phyloP scores from a whole-genome alignment of 2,113 vertebrate genomes.

The Argyrosomus japonicus region DNA sequence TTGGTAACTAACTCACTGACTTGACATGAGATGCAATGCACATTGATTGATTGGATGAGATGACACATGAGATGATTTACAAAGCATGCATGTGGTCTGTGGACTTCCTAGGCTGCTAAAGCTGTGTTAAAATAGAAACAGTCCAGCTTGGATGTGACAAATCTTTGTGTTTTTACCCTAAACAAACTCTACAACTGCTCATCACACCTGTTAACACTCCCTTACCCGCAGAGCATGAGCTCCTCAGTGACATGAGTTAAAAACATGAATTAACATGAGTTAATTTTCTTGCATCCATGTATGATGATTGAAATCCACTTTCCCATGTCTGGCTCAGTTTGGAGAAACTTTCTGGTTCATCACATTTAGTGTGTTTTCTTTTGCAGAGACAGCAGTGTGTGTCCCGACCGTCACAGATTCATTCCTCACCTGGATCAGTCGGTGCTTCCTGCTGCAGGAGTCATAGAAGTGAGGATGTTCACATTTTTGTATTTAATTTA shows the following conservation, averaged over 20 bases:
- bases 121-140: too few species aligned
- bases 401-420: constrained; percentile 81
- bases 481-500: background rate
- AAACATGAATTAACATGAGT: too few species aligned
- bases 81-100: too few species aligned
- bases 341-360: background rate
- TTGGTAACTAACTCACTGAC: too few species aligned
- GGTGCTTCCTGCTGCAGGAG: constrained; percentile 66
- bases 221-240: too few species aligned
- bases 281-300: too few species aligned
- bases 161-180: background rate
- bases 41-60: too few species aligned
- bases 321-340: background rate
- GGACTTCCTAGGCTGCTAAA: too few species aligned
- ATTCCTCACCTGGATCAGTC: constrained; percentile 69
- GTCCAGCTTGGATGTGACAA: too few species aligned
- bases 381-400: constrained; percentile 70
- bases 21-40: too few species aligned
- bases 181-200: background rate
- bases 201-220: background rate
- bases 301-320: background rate
- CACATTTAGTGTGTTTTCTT: background rate
- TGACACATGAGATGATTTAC: too few species aligned
- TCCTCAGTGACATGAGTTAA: too few species aligned
- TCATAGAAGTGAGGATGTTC: constrained; percentile 72